Conservation (phyloP, 1,140 invertebrate species). For the Lasioglossum albipes region DNA sequence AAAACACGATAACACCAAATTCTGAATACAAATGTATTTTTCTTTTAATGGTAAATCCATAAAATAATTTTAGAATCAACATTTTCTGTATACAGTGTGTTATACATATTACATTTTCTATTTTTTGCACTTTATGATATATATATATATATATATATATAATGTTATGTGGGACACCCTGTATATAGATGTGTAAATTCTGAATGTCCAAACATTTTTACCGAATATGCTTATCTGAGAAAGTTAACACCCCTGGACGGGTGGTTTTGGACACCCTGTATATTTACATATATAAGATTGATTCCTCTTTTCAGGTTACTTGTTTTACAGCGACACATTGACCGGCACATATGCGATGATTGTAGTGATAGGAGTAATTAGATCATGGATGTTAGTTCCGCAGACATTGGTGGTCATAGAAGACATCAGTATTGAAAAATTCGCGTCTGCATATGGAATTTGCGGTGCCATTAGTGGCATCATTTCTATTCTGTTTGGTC, state of each 20-base stretch:
- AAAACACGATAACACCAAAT: not conserved
- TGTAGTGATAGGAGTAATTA: conserved; percentile 69
- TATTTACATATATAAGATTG: too few species aligned
- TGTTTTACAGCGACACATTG: conserved; percentile 69
- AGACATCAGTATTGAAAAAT: conserved; percentile 74
- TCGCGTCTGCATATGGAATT: conserved; percentile 77
- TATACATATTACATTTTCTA: too few species aligned
- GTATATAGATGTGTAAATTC: too few species aligned
- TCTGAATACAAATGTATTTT: not conserved
- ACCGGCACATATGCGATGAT: conserved; percentile 68
- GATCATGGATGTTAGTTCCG: conserved; percentile 73
- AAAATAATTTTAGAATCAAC: not conserved
- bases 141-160: too few species aligned
- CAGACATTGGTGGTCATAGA: conserved; percentile 77
- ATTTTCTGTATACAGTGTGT: not conserved
- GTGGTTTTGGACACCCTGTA: too few species aligned
- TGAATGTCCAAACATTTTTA: too few species aligned
- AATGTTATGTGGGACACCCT: too few species aligned
- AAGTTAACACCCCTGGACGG: too few species aligned
- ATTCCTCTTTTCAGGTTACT: conserved; percentile 65
- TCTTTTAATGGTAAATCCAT: not conserved
- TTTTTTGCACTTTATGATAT: not conserved
- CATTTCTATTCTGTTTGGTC: conserved; percentile 73
- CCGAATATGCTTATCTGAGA: too few species aligned
- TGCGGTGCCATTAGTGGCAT: conserved; percentile 74